Evolutionary conservation across 2,888 invertebrate species (phyloP), one percentile per base, ranked within the genome.

Genomic region (Brachyptera putata): DNA sequence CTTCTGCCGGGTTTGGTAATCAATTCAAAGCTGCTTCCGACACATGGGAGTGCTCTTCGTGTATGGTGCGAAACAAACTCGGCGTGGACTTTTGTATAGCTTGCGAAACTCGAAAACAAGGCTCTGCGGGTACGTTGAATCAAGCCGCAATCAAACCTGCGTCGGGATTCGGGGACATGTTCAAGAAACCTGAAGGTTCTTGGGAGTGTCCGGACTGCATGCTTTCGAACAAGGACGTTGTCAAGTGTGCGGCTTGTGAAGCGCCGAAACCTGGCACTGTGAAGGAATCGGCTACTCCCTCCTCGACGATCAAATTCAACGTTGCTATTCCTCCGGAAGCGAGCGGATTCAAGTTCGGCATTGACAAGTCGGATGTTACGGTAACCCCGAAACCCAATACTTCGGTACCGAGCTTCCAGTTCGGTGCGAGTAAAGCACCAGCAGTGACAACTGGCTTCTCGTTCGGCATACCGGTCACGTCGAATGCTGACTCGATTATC

Each of bases 131-230:
- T n/a, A 21, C 21, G 13, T n/a, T n/a, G n/a, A n/a, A n/a, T n/a
- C n/a, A n/a, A n/a, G n/a, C n/a, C n/a, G n/a, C n/a, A n/a, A n/a
- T n/a, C n/a, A n/a, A n/a, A n/a, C n/a, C n/a, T n/a, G 46, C 3
- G 21, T 25, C 22, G 3, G 61, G 58, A 25, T 67, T 69, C 34
- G 65, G 65, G 9, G 56, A 61, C 22, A 56, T 64, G 13, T 69
- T 69, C 55, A 67, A 70, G 63, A 66, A 67, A 43, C 69, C 76
- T 57, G 68, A 70, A 24, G 75, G 74, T 22, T 76, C 79, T 36
- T 86, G 85, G 85, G 80, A 80, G 62, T 86, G 86, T 69, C 72
- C 74, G 13, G 78, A 77, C 16, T 86, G 86, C 69, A 78, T 83
- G 78, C 76, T 84, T 0, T 75, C 76, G 58, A 86, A 86, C 69